These are phyloP conservation scores for Bradypus variegatus DNA, from an alignment of 2,797 vertebrate species.

Conservation along the genomic window DNA sequence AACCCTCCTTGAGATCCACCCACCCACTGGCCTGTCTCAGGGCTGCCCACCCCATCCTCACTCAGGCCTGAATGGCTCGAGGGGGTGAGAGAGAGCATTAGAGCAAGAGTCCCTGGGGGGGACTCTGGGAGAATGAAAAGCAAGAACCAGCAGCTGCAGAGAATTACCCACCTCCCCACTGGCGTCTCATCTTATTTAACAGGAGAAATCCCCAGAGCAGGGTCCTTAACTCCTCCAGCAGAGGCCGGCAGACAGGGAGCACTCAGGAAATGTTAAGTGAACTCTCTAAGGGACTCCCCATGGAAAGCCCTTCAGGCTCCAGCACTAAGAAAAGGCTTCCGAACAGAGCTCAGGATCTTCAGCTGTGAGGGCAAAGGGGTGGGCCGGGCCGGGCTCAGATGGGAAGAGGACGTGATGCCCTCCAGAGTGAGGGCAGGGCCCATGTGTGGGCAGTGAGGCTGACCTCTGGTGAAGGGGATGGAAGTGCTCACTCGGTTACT, in stretches of 20 bases:
- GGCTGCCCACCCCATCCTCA: neutral
- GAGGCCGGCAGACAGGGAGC: neutral
- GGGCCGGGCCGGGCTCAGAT: neutral
- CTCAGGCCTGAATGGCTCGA: neutral
- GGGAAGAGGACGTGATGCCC: rapidly evolving
- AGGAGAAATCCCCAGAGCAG: conserved; percentile 33
- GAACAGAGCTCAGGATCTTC: neutral
- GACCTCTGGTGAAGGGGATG: neutral
- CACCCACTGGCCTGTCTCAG: neutral
- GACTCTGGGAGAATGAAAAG: neutral
- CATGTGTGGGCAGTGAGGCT: neutral
- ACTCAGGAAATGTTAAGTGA: conserved; percentile 16
- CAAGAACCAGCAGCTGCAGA: neutral
- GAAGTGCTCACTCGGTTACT: too few relatives aligned
- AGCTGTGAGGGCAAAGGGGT: neutral
- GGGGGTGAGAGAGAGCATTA: neutral
- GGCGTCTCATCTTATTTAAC: conserved; percentile 36
- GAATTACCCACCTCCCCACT: neutral
- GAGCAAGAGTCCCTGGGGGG: neutral
- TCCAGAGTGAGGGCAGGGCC: neutral
- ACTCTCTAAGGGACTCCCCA: conserved; percentile 1
- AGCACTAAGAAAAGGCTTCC: neutral
- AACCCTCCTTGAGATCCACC: neutral
- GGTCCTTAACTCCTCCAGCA: conserved; percentile 34
- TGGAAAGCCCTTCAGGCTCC: neutral